Evolutionary conservation across 2,797 vertebrate species (phyloP).

Genomic region (Gymnocypris eckloni): DNA sequence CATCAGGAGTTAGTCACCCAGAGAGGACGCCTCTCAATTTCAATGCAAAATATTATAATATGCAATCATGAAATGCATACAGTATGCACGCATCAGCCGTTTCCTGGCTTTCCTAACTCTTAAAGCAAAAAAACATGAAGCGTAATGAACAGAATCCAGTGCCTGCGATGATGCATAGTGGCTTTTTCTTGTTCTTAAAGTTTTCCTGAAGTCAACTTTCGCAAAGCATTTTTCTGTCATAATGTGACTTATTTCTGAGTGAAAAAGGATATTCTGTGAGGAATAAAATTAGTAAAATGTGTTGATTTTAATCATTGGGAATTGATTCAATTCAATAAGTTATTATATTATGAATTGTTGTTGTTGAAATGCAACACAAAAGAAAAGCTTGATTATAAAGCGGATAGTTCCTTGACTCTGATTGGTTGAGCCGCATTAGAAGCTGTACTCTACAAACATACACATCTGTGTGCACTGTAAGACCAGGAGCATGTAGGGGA

Average conservation of each 20-base stretch:
- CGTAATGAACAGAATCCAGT: not conserved
- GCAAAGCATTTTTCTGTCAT: not conserved
- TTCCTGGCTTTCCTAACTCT: not conserved
- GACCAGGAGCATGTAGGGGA: too few relatives aligned
- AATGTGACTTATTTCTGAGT: not conserved
- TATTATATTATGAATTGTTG: not conserved
- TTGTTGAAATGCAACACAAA: too few relatives aligned
- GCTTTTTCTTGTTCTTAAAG: not conserved
- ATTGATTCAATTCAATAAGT: not conserved
- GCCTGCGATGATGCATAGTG: not conserved
- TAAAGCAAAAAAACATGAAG: not conserved
- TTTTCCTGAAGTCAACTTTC: not conserved
- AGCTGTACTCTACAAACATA: too few relatives aligned
- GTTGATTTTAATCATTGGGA: not conserved
- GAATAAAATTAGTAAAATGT: too few relatives aligned
- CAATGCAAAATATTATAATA: slow-evolving; percentile 24
- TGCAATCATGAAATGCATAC: slow-evolving; percentile 7
- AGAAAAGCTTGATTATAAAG: too few relatives aligned
- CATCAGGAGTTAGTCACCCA: slow-evolving; percentile 30
- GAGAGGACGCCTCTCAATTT: slow-evolving; percentile 22
- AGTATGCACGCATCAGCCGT: not conserved
- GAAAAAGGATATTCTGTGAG: not conserved
- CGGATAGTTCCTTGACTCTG: too few relatives aligned
- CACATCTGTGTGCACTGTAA: too few relatives aligned
- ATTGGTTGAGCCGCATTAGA: too few relatives aligned